Percentiles rank a stretch among this genome's conserved stretches.
Conservation (phyloP, 2,797 vertebrate genomes). For the Neoniphon sammara region DNA sequence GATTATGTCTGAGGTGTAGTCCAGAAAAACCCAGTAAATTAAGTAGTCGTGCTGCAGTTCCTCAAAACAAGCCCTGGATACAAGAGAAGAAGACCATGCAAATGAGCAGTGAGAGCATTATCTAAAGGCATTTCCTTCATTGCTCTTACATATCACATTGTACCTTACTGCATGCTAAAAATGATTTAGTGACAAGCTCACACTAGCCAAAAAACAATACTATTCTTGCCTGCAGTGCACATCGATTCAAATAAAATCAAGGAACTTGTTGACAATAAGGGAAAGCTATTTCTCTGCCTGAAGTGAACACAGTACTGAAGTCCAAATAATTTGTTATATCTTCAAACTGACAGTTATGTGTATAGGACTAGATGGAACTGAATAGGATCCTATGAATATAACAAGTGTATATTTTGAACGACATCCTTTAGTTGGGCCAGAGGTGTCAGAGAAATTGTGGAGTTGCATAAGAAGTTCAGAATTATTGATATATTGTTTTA, state of each 20-base stretch:
- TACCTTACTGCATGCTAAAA: background rate
- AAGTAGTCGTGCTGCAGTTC: constrained; percentile 91
- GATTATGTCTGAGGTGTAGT: constrained; percentile 90
- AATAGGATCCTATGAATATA: constrained; percentile 8
- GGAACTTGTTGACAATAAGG: background rate
- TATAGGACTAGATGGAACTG: background rate
- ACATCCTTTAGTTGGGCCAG: background rate
- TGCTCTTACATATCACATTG: background rate
- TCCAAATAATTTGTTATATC: too few relatives aligned
- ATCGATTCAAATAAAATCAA: background rate
- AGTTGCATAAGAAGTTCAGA: background rate
- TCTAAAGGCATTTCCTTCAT: background rate
- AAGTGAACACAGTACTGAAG: too few relatives aligned
- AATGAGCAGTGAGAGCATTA: background rate
- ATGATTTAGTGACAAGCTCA: background rate
- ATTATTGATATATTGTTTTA: background rate
- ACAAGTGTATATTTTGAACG: background rate
- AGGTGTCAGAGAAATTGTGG: background rate
- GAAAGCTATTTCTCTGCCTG: too few relatives aligned
- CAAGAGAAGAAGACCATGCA: constrained; percentile 16
- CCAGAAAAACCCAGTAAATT: constrained; percentile 87
- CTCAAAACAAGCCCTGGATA: constrained; percentile 93
- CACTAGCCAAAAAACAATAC: background rate
- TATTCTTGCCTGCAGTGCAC: background rate
- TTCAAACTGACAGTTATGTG: too few relatives aligned